A percentile compares a stretch with the other conserved stretches of the same genome.
phyloP scores from a whole-genome alignment of 2,113 vertebrate species.

The Anas platyrhynchos region DNA sequence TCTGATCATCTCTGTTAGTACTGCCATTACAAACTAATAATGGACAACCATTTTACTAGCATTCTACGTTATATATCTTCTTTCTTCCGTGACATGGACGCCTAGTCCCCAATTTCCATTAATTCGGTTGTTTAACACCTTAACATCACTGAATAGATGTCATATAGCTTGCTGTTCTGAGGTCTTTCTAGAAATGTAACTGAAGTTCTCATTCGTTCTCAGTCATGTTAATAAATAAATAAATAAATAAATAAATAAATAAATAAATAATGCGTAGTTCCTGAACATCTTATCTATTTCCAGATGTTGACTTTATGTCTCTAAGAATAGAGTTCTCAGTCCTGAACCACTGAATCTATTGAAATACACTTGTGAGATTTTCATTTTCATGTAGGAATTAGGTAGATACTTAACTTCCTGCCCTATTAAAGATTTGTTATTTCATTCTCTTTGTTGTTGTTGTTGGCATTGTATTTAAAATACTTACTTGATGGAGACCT shows the following conservation, averaged over 20 bases:
- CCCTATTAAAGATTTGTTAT: not conserved
- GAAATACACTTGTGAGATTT: not conserved
- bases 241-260: too few relatives aligned
- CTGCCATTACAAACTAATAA: not conserved
- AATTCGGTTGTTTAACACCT: not conserved
- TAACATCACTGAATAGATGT: not conserved
- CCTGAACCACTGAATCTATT: not conserved
- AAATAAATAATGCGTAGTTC: not conserved
- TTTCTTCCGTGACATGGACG: not conserved
- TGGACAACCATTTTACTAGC: not conserved
- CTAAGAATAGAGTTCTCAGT: not conserved
- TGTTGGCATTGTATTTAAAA: not conserved
- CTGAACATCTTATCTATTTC: not conserved
- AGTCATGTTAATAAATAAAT: not conserved
- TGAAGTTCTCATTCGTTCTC: not conserved
- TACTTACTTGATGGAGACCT: not conserved
- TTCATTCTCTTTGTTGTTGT: not conserved
- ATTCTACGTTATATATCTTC: not conserved
- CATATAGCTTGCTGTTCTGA: not conserved
- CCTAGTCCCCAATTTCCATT: not conserved
- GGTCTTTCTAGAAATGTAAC: not conserved
- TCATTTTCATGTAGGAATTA: not conserved
- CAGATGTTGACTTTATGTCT: not conserved
- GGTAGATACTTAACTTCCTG: not conserved
- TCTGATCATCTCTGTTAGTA: not conserved